phyloP scores from a whole-genome alignment of 2,888 invertebrate species.

The Eristalinus aeneus region DNA sequence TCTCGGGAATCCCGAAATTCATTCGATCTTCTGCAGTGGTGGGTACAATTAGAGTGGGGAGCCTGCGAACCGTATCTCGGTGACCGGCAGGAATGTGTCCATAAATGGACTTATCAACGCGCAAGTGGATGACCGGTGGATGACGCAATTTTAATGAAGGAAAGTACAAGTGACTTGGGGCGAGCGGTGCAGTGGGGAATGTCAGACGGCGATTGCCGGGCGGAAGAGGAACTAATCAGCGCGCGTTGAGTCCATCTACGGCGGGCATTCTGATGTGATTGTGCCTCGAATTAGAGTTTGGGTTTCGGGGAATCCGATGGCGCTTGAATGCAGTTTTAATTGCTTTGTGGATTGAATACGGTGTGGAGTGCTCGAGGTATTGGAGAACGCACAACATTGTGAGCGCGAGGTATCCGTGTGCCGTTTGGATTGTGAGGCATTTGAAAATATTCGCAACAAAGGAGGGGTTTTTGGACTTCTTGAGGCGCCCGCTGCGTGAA shows the following conservation, averaged over 20 bases:
- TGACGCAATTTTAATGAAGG: background rate
- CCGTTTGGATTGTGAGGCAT: too few species aligned
- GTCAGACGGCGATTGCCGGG: background rate
- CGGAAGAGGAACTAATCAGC: background rate
- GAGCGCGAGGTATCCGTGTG: too few species aligned
- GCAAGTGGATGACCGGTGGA: background rate
- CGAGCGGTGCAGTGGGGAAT: background rate
- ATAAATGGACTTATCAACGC: constrained; percentile 9
- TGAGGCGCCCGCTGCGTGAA: too few species aligned
- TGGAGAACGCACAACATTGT: too few species aligned
- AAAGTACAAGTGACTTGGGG: background rate
- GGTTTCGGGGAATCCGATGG: background rate
- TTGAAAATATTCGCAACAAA: too few species aligned
- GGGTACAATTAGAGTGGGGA: constrained; percentile 17
- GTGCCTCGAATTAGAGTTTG: background rate
- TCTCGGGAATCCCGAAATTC: background rate
- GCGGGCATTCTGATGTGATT: background rate
- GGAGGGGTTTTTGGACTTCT: too few species aligned
- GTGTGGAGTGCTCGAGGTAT: too few species aligned
- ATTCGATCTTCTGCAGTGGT: background rate
- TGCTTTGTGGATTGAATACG: background rate
- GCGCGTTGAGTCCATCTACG: background rate
- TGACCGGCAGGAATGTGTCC: background rate
- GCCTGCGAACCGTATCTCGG: background rate
- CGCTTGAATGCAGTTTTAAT: background rate